These are phyloP conservation scores for Grammomys surdaster DNA, from an alignment of 2,113 vertebrate genomes.

Conservation along the genomic window DNA sequence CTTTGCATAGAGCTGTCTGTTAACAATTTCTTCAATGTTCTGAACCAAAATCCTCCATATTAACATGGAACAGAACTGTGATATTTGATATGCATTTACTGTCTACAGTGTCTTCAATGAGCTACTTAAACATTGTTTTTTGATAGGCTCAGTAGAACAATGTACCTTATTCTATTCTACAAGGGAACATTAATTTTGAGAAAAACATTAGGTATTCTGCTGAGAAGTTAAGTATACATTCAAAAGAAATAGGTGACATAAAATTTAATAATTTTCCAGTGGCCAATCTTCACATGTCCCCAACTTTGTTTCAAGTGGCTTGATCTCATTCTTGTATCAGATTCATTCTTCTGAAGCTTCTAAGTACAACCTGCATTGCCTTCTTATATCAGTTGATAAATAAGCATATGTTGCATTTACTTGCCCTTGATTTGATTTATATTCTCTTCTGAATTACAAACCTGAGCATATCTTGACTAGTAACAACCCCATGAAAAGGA, in stretches of 20 bases:
- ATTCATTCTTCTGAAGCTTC: neutral
- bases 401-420: neutral
- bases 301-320: neutral
- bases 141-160: neutral
- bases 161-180: neutral
- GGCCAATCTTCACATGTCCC: neutral
- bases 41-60: neutral
- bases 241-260: neutral
- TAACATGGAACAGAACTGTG: neutral
- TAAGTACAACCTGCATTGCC: neutral
- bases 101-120: neutral
- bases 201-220: neutral
- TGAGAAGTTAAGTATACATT: neutral
- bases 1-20: neutral
- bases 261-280: neutral
- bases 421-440: neutral
- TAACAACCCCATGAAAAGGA: neutral
- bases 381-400: neutral
- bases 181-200: neutral
- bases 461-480: neutral
- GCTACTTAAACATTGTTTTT: neutral
- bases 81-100: neutral
- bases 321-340: neutral
- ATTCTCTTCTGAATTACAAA: neutral
- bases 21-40: neutral